These are phyloP conservation scores for Oeneis ivallda DNA, from an alignment of 2,888 invertebrate genomes.

Conservation along the genomic window DNA sequence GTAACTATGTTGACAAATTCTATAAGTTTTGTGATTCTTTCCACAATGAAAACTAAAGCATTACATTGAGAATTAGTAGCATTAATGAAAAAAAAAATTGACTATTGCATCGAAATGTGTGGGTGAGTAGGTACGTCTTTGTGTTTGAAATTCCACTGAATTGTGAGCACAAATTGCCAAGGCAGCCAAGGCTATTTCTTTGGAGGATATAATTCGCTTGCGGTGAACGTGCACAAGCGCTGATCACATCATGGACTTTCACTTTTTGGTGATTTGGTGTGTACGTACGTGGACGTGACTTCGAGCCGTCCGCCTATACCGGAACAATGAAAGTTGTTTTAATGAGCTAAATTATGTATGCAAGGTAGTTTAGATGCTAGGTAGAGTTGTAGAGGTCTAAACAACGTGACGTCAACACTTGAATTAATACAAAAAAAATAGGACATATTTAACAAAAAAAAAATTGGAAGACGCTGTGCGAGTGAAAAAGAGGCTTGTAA, in stretches of 20 bases:
- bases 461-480: neutral
- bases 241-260: conserved; percentile 74
- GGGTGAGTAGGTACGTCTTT: too few species aligned
- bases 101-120: neutral
- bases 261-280: conserved; percentile 71
- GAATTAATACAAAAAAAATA: neutral
- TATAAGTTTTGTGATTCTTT: too few species aligned
- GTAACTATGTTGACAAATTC: too few species aligned
- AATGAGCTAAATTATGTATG: conserved; percentile 48
- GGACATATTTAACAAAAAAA: neutral
- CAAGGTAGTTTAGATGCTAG: conserved; percentile 22
- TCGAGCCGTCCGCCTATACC: conserved; percentile 48
- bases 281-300: conserved; percentile 52
- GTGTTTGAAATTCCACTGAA: conserved; percentile 2
- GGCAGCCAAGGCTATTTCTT: conserved; percentile 21
- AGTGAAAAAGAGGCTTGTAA: neutral
- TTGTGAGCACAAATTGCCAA: conserved; percentile 23
- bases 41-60: too few species aligned
- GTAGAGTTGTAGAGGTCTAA: conserved; percentile 1
- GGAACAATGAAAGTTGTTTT: conserved; percentile 72
- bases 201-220: conserved; percentile 31
- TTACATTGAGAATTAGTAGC: too few species aligned
- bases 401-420: neutral
- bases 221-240: conserved; percentile 44
- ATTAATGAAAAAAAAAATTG: neutral